phyloP scores from a whole-genome alignment of 2,797 vertebrate species.

The Tokudaia muenninki region DNA sequence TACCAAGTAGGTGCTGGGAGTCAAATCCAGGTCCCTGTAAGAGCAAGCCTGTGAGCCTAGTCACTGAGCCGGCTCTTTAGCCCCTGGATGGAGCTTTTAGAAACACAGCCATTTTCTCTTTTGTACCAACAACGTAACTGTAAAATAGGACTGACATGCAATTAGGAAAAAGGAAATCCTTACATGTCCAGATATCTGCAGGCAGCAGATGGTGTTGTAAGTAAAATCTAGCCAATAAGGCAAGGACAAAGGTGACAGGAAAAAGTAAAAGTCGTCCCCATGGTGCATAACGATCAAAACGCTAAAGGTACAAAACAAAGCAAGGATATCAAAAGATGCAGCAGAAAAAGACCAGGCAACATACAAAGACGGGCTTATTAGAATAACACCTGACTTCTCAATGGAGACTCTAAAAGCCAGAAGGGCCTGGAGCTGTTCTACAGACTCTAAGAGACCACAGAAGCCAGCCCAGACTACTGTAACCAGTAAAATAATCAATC shows the following conservation, averaged over 20 bases:
- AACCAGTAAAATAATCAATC: not conserved
- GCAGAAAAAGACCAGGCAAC: not conserved
- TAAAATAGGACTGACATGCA: slow-evolving; percentile 16
- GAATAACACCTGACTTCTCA: not conserved
- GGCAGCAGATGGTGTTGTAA: not conserved
- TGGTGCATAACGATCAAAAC: not conserved
- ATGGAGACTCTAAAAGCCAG: not conserved
- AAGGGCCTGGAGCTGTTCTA: not conserved
- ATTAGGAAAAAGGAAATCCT: not conserved
- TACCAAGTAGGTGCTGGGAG: not conserved
- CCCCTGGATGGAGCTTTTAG: not conserved
- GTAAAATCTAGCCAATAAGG: not conserved
- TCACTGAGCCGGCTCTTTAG: not conserved
- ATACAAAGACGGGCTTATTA: not conserved
- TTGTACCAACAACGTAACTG: not conserved
- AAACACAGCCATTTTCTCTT: slow-evolving; percentile 16
- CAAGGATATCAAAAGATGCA: not conserved
- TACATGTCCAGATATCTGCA: not conserved
- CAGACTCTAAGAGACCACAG: not conserved
- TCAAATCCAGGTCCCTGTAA: not conserved
- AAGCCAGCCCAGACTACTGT: not conserved
- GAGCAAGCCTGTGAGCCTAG: not conserved
- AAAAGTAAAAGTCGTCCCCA: not conserved
- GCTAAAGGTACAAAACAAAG: not conserved
- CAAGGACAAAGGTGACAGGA: not conserved